These are phyloP conservation scores for Sebastes kiyomatsui DNA, from an alignment of 2,797 vertebrate species.

Conservation along the genomic window DNA sequence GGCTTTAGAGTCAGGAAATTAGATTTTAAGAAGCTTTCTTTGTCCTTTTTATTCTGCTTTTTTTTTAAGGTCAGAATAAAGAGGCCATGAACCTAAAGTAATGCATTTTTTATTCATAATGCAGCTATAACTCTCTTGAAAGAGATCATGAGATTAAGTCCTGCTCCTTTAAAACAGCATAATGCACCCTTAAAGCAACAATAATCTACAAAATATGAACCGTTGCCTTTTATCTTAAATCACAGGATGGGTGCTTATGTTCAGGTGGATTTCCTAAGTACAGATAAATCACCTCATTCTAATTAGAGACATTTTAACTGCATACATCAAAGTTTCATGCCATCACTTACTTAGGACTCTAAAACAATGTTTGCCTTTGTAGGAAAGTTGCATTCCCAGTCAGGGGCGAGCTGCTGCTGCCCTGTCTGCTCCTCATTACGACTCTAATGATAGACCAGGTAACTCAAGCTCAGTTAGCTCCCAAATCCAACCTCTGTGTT, in stretches of 20 bases:
- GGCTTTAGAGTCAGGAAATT: constrained; percentile 35
- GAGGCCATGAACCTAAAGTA: neutral
- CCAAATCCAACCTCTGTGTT: neutral
- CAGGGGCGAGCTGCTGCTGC: constrained; percentile 4
- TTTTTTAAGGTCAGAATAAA: neutral
- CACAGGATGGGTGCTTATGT: neutral
- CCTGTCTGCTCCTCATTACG: constrained; percentile 37
- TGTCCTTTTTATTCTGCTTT: neutral
- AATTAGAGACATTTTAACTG: constrained; percentile 9
- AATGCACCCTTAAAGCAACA: neutral
- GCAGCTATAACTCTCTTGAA: neutral
- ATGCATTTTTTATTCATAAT: neutral
- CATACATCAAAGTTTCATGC: constrained; percentile 4
- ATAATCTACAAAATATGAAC: neutral
- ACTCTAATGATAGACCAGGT: constrained; percentile 54
- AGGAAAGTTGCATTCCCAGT: neutral
- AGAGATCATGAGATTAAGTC: neutral
- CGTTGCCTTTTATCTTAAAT: neutral
- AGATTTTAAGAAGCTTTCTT: neutral
- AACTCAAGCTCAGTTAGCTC: constrained; percentile 3
- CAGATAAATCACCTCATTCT: constrained; percentile 10
- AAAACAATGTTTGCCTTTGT: constrained; percentile 37
- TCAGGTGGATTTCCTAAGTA: neutral
- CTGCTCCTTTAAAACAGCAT: neutral
- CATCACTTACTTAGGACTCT: neutral